A percentile compares a stretch with the other conserved stretches of the same genome.
Conservation (phyloP, 2,888 invertebrate species). For the Acleris emargana region DNA sequence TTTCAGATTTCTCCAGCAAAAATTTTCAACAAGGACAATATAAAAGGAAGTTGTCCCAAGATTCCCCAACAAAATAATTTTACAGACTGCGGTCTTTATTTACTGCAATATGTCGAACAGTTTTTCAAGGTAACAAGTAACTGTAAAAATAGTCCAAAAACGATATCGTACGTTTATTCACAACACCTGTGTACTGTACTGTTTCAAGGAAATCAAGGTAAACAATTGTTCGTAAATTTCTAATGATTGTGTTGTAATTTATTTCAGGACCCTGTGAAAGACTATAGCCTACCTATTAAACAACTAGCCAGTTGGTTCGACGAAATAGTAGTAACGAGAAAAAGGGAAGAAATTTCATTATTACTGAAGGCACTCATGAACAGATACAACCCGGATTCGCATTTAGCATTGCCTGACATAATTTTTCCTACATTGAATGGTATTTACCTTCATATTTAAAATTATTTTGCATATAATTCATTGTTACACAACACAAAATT, state of each 20-base stretch:
- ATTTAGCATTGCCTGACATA: slow-evolving; percentile 87
- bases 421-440: slow-evolving; percentile 91
- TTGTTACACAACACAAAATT: too few species aligned
- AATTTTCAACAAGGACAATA: slow-evolving; percentile 91
- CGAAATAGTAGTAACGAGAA: slow-evolving; percentile 91
- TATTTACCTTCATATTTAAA: slow-evolving; percentile 27
- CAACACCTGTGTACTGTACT: too few species aligned
- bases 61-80: slow-evolving; percentile 99
- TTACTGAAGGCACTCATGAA: slow-evolving; percentile 90
- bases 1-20: slow-evolving; percentile 84
- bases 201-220: too few species aligned
- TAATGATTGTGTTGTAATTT: slow-evolving; percentile 19
- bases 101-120: slow-evolving; percentile 97
- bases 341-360: slow-evolving; percentile 93
- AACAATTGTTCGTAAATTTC: not conserved
- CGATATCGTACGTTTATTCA: too few species aligned
- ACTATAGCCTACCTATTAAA: slow-evolving; percentile 93
- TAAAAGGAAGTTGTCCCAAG: slow-evolving; percentile 94
- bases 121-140: slow-evolving; percentile 90
- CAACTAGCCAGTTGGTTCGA: slow-evolving; percentile 94
- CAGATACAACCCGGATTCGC: slow-evolving; percentile 87
- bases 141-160: not conserved
- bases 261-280: slow-evolving; percentile 90
- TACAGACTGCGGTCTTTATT: slow-evolving; percentile 97
- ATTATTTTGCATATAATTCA: too few species aligned